These are phyloP conservation scores for Teleogryllus occipitalis DNA, from an alignment of 1,140 invertebrate species.

Conservation along the genomic window DNA sequence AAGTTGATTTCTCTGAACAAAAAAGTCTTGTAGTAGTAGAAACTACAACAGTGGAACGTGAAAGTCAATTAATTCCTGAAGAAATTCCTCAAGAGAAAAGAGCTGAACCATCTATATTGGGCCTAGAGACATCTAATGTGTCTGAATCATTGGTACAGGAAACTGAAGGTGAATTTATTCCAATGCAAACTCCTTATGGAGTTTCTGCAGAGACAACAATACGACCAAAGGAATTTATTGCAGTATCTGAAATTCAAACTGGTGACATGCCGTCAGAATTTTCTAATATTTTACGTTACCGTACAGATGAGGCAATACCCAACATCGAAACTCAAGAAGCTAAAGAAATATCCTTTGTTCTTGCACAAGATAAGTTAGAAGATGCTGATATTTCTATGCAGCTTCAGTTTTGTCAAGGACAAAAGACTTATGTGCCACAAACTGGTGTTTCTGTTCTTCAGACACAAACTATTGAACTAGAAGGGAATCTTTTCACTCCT, in stretches of 20 bases:
- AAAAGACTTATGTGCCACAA: conserved; percentile 36
- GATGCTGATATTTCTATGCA: conserved; percentile 32
- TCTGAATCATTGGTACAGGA: conserved; percentile 46
- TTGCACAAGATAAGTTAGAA: conserved; percentile 45
- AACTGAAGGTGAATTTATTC: conserved; percentile 43
- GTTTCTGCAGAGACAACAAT: conserved; percentile 42
- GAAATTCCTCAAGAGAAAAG: conserved; percentile 39
- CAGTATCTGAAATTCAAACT: conserved; percentile 44
- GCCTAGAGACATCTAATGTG: conserved; percentile 45
- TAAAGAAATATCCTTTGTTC: conserved; percentile 44
- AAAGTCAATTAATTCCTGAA: conserved; percentile 40
- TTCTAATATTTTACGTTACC: conserved; percentile 42
- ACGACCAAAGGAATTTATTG: conserved; percentile 44
- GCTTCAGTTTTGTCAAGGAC: conserved; percentile 35
- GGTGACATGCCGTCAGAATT: conserved; percentile 46
- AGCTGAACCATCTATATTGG: conserved; percentile 41
- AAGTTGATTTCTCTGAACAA: conserved; percentile 46
- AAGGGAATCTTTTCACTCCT: conserved; percentile 40
- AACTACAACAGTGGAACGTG: conserved; percentile 46
- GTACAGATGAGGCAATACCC: conserved; percentile 41
- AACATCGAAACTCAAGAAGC: conserved; percentile 46
- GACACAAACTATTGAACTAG: conserved; percentile 46
- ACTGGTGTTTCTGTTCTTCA: conserved; percentile 43
- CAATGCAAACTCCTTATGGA: conserved; percentile 36
- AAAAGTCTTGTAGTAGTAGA: conserved; percentile 48